Evolutionary conservation across 2,797 vertebrate species (phyloP).

Genomic region (Channallabes apus): DNA sequence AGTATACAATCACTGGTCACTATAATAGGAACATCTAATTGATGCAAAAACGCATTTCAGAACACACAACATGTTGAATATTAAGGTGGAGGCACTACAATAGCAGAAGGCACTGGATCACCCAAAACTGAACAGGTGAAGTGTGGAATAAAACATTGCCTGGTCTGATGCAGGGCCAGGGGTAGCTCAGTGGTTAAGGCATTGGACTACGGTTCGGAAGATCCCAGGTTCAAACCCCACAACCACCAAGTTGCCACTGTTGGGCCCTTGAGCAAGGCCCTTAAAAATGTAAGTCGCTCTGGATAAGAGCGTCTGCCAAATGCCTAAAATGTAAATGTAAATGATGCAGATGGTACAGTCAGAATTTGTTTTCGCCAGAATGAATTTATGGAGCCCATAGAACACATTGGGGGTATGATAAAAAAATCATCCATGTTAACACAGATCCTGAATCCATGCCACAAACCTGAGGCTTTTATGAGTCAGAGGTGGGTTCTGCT

Average conservation of each 20-base stretch:
- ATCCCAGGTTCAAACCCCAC: too few relatives aligned
- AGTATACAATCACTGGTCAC: not conserved
- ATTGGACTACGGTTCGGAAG: too few relatives aligned
- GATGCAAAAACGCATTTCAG: not conserved
- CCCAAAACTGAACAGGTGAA: not conserved
- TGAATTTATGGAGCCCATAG: not conserved
- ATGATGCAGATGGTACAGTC: not conserved
- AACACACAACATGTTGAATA: not conserved
- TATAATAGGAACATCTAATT: conserved; percentile 10
- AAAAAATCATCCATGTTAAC: too few relatives aligned
- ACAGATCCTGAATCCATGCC: not conserved
- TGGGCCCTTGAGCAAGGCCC: too few relatives aligned
- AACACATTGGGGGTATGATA: too few relatives aligned
- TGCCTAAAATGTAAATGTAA: too few relatives aligned
- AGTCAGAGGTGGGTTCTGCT: not conserved
- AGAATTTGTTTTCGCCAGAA: not conserved
- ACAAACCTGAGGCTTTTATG: not conserved
- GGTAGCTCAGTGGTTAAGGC: too few relatives aligned
- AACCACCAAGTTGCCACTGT: too few relatives aligned
- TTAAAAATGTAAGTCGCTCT: too few relatives aligned
- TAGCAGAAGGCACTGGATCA: not conserved
- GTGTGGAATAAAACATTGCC: not conserved
- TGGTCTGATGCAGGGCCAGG: too few relatives aligned
- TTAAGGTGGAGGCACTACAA: not conserved
- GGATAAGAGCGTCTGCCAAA: too few relatives aligned